These are phyloP conservation scores for Callyntrura guangdongensis DNA, from an alignment of 2,888 invertebrate genomes.

Conservation along the genomic window DNA sequence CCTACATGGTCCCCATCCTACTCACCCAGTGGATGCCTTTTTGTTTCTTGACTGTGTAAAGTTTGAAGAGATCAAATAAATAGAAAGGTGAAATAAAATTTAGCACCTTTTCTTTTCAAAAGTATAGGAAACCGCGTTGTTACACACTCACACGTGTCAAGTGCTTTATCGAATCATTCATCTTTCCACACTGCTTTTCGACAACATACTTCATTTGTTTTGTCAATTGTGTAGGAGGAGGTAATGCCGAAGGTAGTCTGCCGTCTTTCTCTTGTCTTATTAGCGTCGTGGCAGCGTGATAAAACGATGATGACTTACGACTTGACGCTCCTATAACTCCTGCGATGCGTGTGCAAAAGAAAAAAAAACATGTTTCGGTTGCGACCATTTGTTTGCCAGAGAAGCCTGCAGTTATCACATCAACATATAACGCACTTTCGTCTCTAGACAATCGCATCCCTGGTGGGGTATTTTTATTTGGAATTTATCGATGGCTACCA, in stretches of 20 bases:
- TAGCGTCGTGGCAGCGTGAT: neutral
- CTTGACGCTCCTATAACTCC: too few species aligned
- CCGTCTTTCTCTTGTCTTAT: conserved; percentile 20
- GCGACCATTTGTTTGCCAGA: too few species aligned
- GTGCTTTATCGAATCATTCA: neutral
- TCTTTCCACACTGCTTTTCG: neutral
- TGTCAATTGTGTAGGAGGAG: neutral
- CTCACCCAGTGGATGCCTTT: too few species aligned
- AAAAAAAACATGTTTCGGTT: too few species aligned
- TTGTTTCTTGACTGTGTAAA: neutral
- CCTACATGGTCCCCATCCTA: too few species aligned
- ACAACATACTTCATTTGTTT: neutral
- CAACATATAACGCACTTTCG: too few species aligned
- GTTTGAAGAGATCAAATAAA: neutral
- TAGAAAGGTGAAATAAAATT: neutral
- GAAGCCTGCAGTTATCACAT: too few species aligned
- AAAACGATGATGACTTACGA: neutral
- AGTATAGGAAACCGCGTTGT: too few species aligned
- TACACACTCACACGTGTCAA: conserved; percentile 35
- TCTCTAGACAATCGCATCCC: neutral
- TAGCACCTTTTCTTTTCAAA: neutral
- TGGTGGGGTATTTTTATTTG: neutral
- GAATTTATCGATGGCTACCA: conserved; percentile 10
- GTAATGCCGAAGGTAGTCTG: neutral
- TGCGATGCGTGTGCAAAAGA: too few species aligned